A percentile compares a stretch with the other conserved stretches of the same genome.
Conservation (phyloP, 1,140 invertebrate genomes). For the Globodera rostochiensis region DNA sequence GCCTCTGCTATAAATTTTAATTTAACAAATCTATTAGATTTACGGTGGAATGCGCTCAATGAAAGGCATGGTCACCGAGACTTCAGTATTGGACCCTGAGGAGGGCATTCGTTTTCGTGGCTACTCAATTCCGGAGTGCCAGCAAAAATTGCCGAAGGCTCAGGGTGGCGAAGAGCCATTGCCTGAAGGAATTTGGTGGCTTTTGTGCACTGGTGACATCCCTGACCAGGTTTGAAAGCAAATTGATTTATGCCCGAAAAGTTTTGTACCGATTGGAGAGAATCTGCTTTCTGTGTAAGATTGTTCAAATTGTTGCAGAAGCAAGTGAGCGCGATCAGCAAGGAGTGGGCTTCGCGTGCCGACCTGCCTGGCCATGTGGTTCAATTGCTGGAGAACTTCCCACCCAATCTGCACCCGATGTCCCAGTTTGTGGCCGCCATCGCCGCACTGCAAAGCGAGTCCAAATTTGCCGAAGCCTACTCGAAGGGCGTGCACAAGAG, state of each 20-base stretch:
- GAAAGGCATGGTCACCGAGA: constrained; percentile 89
- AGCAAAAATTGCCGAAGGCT: constrained; percentile 84
- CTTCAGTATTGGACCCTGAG: constrained; percentile 89
- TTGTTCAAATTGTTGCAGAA: constrained; percentile 5
- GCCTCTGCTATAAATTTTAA: neutral
- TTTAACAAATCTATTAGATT: constrained; percentile 71
- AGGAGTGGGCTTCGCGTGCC: constrained; percentile 87
- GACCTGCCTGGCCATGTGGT: constrained; percentile 88
- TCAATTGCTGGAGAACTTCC: constrained; percentile 91
- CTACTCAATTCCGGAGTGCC: constrained; percentile 90
- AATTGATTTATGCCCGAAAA: too few species aligned
- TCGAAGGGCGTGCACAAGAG: constrained; percentile 80
- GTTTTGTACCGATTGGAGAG: too few species aligned
- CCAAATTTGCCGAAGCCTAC: constrained; percentile 89
- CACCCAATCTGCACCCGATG: constrained; percentile 90
- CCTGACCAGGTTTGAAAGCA: constrained; percentile 70
- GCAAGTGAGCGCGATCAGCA: constrained; percentile 73
- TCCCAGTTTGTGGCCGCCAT: constrained; percentile 89
- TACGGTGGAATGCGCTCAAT: constrained; percentile 97
- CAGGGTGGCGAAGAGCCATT: constrained; percentile 82
- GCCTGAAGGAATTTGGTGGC: constrained; percentile 94
- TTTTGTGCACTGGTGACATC: constrained; percentile 86
- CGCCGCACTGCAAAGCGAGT: constrained; percentile 87
- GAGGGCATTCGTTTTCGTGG: constrained; percentile 89
- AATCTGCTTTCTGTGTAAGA: neutral